phyloP scores from a whole-genome alignment of 2,113 vertebrate species.

The Serilophus lunatus region DNA sequence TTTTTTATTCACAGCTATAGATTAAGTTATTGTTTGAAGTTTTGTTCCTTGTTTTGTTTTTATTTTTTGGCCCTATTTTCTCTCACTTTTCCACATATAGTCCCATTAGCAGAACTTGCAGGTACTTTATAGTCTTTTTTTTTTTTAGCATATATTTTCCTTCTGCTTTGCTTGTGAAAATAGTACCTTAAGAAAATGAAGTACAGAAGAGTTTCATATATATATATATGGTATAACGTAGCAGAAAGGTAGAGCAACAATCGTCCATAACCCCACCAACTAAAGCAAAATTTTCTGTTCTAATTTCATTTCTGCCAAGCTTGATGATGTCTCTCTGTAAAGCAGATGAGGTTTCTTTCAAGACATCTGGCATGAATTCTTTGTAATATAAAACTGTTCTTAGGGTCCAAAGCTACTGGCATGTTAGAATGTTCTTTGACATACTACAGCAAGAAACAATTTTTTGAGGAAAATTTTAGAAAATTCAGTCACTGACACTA shows the following conservation, averaged over 20 bases:
- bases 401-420: neutral
- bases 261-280: neutral
- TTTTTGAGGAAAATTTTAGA: constrained; percentile 1
- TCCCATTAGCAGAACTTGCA: neutral
- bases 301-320: neutral
- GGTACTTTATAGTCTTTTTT: neutral
- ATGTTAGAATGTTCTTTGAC: constrained; percentile 18
- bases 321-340: neutral
- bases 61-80: neutral
- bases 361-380: constrained; percentile 20
- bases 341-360: neutral
- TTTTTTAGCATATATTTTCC: neutral
- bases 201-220: neutral
- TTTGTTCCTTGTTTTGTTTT: neutral
- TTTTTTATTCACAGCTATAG: neutral
- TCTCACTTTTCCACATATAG: neutral
- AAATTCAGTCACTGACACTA: neutral
- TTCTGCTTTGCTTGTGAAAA: neutral
- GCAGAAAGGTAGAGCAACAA: neutral
- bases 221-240: neutral
- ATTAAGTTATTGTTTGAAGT: neutral
- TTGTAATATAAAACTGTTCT: constrained; percentile 24
- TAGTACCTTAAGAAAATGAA: neutral
- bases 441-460: neutral
- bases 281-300: neutral